Percentiles rank a stretch among this genome's conserved stretches.
phyloP scores from a whole-genome alignment of 1,140 invertebrate genomes.

The Cheumatopsyche charites region DNA sequence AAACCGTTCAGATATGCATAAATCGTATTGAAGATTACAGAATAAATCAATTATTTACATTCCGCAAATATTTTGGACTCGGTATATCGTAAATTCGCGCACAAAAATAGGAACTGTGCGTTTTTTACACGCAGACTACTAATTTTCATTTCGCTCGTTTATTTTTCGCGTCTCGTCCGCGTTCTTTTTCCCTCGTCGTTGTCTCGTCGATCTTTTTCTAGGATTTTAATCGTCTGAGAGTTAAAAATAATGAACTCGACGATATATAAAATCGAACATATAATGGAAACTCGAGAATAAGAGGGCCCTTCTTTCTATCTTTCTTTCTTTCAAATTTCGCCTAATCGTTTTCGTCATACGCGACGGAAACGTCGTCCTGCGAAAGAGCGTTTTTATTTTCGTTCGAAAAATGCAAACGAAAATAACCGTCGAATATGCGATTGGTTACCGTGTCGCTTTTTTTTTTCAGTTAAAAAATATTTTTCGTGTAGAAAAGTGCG shows the following conservation, averaged over 20 bases:
- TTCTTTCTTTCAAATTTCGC: no score
- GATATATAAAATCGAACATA: no score
- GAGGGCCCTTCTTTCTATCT: slow-evolving; percentile 10
- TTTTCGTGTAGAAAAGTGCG: background rate
- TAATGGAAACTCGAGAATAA: no score
- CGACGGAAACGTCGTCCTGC: background rate
- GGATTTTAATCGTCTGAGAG: slow-evolving; percentile 17
- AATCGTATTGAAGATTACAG: no score
- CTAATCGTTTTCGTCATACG: slow-evolving; percentile 38
- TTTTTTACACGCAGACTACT: slow-evolving; percentile 7
- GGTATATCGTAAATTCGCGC: background rate
- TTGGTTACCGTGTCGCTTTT: slow-evolving; percentile 39
- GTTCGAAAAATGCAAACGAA: background rate
- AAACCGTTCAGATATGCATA: no score
- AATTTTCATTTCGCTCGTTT: background rate
- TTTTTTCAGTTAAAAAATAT: slow-evolving; percentile 41
- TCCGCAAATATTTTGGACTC: background rate
- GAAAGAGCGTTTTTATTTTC: background rate
- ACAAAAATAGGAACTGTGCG: background rate
- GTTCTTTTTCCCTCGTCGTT: background rate
- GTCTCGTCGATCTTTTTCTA: slow-evolving; percentile 11
- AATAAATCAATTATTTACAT: background rate
- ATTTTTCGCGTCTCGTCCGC: background rate
- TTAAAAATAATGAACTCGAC: background rate
- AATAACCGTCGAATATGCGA: slow-evolving; percentile 12